Conservation (phyloP, 2,113 vertebrate species). For the Stegastes partitus region DNA sequence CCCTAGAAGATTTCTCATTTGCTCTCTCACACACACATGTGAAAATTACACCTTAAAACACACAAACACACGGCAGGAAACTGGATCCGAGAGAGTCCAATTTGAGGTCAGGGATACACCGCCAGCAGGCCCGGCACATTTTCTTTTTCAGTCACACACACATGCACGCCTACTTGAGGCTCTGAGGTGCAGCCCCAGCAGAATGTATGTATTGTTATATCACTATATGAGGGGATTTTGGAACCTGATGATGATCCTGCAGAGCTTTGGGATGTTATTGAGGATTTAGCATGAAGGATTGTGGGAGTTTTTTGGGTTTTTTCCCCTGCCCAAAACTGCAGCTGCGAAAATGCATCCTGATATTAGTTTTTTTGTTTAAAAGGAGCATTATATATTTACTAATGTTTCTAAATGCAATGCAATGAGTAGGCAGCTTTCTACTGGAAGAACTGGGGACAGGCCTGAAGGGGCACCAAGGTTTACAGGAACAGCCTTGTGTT, state of each 20-base stretch:
- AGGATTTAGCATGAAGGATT: conserved; percentile 3
- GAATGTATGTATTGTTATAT: conserved; percentile 25
- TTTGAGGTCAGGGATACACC: conserved; percentile 53
- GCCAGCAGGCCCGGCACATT: conserved; percentile 34
- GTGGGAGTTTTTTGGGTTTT: conserved; percentile 21
- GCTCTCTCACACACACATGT: neutral
- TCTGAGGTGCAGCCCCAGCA: conserved; percentile 10
- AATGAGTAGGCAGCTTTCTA: neutral
- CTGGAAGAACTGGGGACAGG: no score
- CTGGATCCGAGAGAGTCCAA: conserved; percentile 45
- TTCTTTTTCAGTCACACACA: conserved; percentile 46
- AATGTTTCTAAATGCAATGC: no score
- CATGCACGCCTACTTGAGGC: neutral
- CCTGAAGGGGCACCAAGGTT: no score
- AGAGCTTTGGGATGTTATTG: conserved; percentile 2
- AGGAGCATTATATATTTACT: neutral
- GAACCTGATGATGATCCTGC: conserved; percentile 19
- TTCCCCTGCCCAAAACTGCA: conserved; percentile 2
- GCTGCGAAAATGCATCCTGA: conserved; percentile 1
- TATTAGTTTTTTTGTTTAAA: neutral
- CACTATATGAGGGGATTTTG: conserved; percentile 9
- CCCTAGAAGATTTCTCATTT: neutral
- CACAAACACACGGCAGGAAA: conserved; percentile 57
- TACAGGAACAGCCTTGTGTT: no score
- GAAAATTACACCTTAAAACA: conserved; percentile 26